Evolutionary conservation across 2,888 invertebrate species (phyloP), one percentile per base, ranked within the genome.

Genomic region (Bruchidius siliquastri): DNA sequence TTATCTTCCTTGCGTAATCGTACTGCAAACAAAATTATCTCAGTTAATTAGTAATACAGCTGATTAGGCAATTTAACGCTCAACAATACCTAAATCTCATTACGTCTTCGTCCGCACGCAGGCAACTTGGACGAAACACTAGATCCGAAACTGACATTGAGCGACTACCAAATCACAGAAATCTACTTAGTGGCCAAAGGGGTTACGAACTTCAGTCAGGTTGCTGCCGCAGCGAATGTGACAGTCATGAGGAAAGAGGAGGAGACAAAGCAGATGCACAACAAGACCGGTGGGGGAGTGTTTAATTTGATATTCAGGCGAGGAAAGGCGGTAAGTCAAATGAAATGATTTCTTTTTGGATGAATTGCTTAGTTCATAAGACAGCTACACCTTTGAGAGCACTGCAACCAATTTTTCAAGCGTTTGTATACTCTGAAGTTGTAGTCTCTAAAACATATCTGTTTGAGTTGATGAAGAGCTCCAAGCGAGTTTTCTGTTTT

Each of bases 131-230:
- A 91, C 79, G 88, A 91, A 82, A 87, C 88, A 20, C 84, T 92
- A 81, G 89, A 90, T 77, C 87, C 90, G 67, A 88, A 88, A 77
- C 83, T 89, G 77, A 89, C 90, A 0, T 84, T 92, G 69, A 89
- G 89, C 72, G 91, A 91, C 82, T 92, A 92, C 82, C 89, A 90
- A 76, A 88, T 92, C 70, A 90, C 90, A 76, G 92, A 92, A 84
- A 89, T 93, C 70, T 89, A 89, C 76, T 85, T 92, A 26, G 90
- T 90, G 69, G 86, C 88, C 8, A 89, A 88, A 78, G 88, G 89
- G 49, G 86, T 88, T 0, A 86, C 87, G 21, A 83, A 88, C 74
- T 85, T 89, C 74, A 86, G 87, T 30, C 88, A 88, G 79, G 81
- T 85, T 6, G 85, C 86, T 75, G 85, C 87, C 0, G 81, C 84